A percentile compares a stretch with the other conserved stretches of the same genome.
These are phyloP conservation scores for Chrysina gloriosa DNA, from an alignment of 2,888 invertebrate species.

Conservation along the genomic window DNA sequence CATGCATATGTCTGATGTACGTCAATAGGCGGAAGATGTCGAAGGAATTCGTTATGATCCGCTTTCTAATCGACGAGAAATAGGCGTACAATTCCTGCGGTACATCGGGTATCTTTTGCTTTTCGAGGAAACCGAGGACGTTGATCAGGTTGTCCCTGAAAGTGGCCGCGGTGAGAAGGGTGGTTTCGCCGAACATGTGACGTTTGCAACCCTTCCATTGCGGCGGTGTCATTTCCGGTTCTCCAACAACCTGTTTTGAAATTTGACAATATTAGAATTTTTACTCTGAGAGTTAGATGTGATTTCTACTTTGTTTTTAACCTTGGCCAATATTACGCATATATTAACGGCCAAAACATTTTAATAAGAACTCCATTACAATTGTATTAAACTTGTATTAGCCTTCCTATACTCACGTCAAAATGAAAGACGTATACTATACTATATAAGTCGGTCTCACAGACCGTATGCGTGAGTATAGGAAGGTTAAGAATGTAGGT, in stretches of 20 bases:
- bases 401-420: too few species aligned
- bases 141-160: constrained; percentile 9
- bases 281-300: too few species aligned
- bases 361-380: too few species aligned
- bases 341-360: too few species aligned
- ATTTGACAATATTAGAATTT: not conserved
- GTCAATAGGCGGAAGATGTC: not conserved
- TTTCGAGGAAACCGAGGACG: not conserved
- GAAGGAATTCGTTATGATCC: not conserved
- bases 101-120: not conserved
- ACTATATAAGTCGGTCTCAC: too few species aligned
- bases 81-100: not conserved
- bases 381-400: too few species aligned
- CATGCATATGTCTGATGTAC: not conserved
- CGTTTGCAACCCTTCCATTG: not conserved
- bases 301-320: too few species aligned
- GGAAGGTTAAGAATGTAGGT: too few species aligned
- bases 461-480: too few species aligned
- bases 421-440: too few species aligned
- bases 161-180: not conserved
- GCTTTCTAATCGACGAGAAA: not conserved
- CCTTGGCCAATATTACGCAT: too few species aligned
- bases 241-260: not conserved
- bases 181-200: not conserved
- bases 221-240: not conserved